Conservation (phyloP, 2,113 vertebrate species). For the Calonectris borealis region DNA sequence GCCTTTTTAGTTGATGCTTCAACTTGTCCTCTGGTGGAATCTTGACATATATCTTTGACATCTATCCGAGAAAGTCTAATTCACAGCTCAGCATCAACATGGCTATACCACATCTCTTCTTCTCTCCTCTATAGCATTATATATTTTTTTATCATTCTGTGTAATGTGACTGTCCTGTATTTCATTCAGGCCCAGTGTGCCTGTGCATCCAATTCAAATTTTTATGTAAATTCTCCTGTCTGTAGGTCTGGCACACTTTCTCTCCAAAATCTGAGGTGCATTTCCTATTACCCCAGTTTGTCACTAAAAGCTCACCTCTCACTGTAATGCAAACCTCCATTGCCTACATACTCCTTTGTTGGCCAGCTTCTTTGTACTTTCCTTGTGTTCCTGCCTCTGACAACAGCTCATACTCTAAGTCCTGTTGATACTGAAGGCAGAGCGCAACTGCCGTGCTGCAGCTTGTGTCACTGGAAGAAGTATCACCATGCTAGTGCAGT, state of each 20-base stretch:
- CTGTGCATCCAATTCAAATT: neutral
- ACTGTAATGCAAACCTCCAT: neutral
- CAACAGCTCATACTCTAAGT: neutral
- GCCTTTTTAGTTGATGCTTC: neutral
- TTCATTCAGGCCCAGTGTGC: neutral
- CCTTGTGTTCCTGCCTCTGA: neutral
- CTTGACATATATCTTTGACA: neutral
- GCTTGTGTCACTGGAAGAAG: neutral
- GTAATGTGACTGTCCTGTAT: neutral
- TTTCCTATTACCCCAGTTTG: neutral
- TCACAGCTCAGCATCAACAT: neutral
- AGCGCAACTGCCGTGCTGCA: neutral
- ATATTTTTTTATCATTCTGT: neutral
- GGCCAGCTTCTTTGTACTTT: neutral
- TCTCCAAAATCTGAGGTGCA: neutral
- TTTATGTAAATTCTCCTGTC: neutral
- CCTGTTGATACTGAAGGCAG: neutral
- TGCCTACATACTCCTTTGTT: neutral
- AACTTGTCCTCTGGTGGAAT: neutral
- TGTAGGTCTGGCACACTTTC: neutral
- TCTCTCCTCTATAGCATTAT: neutral
- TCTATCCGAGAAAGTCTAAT: neutral
- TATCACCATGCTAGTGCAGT: too few species aligned
- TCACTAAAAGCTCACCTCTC: neutral
- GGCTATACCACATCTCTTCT: neutral